Percentiles rank a stretch among this genome's conserved stretches.
Conservation (phyloP, 1,140 invertebrate species). For the Diabrotica undecimpunctata region DNA sequence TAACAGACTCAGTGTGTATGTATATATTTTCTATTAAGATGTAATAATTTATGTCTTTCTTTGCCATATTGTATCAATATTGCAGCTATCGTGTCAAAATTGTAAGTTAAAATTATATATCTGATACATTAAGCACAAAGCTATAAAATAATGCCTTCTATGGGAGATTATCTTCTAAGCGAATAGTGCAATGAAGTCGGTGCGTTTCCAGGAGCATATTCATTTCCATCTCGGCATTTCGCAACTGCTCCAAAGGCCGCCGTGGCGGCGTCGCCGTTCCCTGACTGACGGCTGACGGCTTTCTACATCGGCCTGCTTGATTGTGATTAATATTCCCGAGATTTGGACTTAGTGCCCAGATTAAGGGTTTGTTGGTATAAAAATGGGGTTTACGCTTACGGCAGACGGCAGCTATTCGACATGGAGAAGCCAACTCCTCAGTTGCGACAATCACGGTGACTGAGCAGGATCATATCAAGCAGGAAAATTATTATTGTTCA, state of each 20-base stretch:
- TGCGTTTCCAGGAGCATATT: background rate
- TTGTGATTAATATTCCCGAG: background rate
- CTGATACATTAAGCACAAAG: too few species aligned
- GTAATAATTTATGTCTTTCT: too few species aligned
- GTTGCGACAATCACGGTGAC: background rate
- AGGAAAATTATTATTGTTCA: background rate
- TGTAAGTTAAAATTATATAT: too few species aligned
- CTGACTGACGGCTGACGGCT: background rate
- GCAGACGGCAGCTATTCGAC: background rate
- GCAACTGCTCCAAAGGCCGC: background rate
- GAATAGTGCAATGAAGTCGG: too few species aligned
- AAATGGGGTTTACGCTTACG: background rate
- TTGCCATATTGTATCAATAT: too few species aligned
- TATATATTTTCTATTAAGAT: too few species aligned
- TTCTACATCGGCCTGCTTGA: conserved; percentile 1
- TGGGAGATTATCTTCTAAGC: too few species aligned
- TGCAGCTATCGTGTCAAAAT: too few species aligned
- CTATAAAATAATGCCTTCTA: too few species aligned
- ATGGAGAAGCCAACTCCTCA: background rate
- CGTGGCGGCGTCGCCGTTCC: background rate
- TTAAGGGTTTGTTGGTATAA: background rate
- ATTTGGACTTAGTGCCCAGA: conserved; percentile 1
- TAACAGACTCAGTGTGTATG: too few species aligned
- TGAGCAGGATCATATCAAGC: background rate
- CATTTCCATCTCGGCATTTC: background rate